Base-by-base conservation (phyloP, 2,113 vertebrate genomes). In the Lathamus discolor region DNA sequence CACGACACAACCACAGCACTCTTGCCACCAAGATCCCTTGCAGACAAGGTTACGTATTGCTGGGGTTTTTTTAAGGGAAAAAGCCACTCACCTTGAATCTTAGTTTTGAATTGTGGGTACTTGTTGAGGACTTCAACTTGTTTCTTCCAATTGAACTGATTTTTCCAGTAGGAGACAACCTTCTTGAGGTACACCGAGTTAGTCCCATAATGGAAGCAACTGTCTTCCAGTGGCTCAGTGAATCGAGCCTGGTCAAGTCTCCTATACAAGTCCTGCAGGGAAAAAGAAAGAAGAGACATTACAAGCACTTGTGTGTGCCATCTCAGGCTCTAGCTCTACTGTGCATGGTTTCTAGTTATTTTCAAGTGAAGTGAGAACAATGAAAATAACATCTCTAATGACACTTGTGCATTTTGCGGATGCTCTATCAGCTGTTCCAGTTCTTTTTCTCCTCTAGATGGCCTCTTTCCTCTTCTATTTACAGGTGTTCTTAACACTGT, bases 71-170 rank as follows among this genome's bases (percentile, higher is more conserved):
- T 74, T 24, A 72, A 81, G 25, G 18, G 17, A 8, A 35, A 54
- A 59, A 81, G 27, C 51, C 33, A 93, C 88, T 1, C 28, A 98
- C 98, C 98, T 98, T 98, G 98, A 64, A 98, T 98, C 89, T 97
- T 98, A 7, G 98, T 98, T 97, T 98, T 98, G 96, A 98, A 98
- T 39, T 98, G 98, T 29, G 98, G 98, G 74, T 97, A 98, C 48
- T 90, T 90, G 92, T 98, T 98, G 69, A 98, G 97, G 74, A 97
- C 17, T 62, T 98, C 98, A 78, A 98, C 97, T 95, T 98, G 98
- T 85, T 98, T 98, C 96, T 84, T 97, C 98, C 98, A 98, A 62
- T 97, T 96, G 79, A 98, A 98, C 13, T 96, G 89, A 6, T 98
- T 98, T 95, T 96, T 97, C 98, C 98, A 98, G 90, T 98, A 98